Evolutionary conservation across 2,888 invertebrate genomes (phyloP).

Genomic region (Hesperia comma): DNA sequence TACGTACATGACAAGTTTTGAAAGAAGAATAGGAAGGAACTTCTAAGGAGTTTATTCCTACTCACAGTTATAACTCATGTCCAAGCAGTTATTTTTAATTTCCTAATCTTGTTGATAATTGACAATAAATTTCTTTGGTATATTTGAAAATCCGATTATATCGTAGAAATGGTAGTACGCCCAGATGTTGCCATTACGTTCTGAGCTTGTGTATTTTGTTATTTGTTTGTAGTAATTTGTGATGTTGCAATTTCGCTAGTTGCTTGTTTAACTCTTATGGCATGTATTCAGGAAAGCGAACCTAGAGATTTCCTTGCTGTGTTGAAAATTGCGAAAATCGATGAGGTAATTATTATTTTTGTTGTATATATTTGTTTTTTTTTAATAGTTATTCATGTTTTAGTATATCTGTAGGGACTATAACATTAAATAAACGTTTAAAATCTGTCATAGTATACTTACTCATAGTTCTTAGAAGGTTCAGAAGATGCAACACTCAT

Average conservation of each 20-base stretch:
- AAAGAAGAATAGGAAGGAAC: too few species aligned
- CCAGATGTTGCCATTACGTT: background rate
- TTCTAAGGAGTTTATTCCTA: too few species aligned
- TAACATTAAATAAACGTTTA: too few species aligned
- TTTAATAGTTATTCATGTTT: slow-evolving; percentile 37
- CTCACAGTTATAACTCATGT: too few species aligned
- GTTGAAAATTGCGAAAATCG: slow-evolving; percentile 82
- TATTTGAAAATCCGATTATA: background rate
- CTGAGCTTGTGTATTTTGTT: background rate
- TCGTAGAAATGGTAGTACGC: background rate
- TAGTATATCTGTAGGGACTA: slow-evolving; percentile 13
- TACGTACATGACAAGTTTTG: too few species aligned
- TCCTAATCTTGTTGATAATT: too few species aligned
- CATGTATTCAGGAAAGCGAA: slow-evolving; percentile 74
- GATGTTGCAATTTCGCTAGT: slow-evolving; percentile 47
- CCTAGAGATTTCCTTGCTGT: slow-evolving; percentile 82
- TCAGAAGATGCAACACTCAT: too few species aligned
- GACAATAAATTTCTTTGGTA: too few species aligned
- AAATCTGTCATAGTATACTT: too few species aligned
- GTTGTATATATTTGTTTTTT: slow-evolving; percentile 40
- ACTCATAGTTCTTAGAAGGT: slow-evolving; percentile 6
- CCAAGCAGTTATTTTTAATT: too few species aligned
- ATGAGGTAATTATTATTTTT: slow-evolving; percentile 68
- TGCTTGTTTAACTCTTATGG: slow-evolving; percentile 68
- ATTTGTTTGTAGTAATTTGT: slow-evolving; percentile 26